These are phyloP conservation scores for Achlya flavicornis DNA, from an alignment of 2,888 invertebrate genomes.

Conservation along the genomic window DNA sequence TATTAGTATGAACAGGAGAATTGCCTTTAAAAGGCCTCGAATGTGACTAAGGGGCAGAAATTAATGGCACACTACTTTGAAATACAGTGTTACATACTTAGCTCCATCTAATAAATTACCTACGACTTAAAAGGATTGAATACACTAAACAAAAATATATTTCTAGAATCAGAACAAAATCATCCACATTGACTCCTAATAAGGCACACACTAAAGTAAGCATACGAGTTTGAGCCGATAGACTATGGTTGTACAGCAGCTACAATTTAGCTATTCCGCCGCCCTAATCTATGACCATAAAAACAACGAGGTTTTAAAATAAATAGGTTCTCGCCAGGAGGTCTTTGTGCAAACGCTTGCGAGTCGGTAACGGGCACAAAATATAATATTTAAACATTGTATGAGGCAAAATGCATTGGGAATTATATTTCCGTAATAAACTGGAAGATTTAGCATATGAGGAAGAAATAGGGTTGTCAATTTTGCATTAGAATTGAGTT, in stretches of 20 bases:
- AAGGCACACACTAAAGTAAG: not conserved
- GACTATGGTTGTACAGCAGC: not conserved
- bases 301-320: slow-evolving; percentile 7
- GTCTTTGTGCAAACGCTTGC: slow-evolving; percentile 1
- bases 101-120: not conserved
- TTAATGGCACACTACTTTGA: not conserved
- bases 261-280: not conserved
- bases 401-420: not conserved
- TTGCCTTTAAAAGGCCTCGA: no score
- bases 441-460: not conserved
- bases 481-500: not conserved
- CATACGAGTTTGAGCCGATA: not conserved
- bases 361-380: not conserved
- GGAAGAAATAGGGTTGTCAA: not conserved
- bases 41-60: not conserved
- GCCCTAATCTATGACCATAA: not conserved
- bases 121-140: not conserved
- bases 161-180: not conserved
- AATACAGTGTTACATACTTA: slow-evolving; percentile 1
- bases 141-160: not conserved
- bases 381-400: slow-evolving; percentile 4
- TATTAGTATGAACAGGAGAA: no score
- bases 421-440: slow-evolving; percentile 5
- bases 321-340: not conserved
- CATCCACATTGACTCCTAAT: not conserved